Base-by-base conservation (phyloP, 2,797 vertebrate genomes). In the Otus scops region DNA sequence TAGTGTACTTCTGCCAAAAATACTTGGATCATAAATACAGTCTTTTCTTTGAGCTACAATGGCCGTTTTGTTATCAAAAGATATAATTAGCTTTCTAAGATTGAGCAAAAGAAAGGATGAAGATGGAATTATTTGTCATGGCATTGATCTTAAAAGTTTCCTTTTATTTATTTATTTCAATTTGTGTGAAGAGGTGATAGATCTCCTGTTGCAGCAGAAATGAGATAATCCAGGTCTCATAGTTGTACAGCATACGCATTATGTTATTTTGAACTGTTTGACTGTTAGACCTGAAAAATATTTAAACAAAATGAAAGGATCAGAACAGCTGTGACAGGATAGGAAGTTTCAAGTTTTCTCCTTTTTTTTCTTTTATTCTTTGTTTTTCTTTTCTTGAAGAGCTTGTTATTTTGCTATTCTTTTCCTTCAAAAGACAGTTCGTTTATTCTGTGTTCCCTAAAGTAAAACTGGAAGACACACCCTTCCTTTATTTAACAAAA, bases 261-360 rank as follows among this genome's bases (percentile, higher is more conserved):
- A 5, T 70, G 63, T 93, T 89, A 60, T 34, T 67, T 56, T 75
- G 22, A 91, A 38, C 79, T 94, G 83, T 96, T 96, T 96, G 78
- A 90, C 87, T 67, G 32, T 34, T 79, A 48, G 28, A 53, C 77
- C 74, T 78, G 88, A 32, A 39, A 91, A 92, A 30, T 61, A 69
- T 86, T 95, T 89, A 89, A 91, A 95, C 75, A 95, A 54, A 70
- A 85, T 36, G n/a, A 47, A 63, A 30, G 30, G 57, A 56, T 28
- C 69, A 69, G 60, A 65, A 36, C 82, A 96, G 88, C 88, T 94
- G 92, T 51, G 76, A 56, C 38, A 84, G 86, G 65, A n/a, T 39
- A 88, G 69, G 84, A 53, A 64, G 39, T 77, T 82, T 91, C 6
- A 22, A 11, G 27, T 73, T 68, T 43, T 74, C 24, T 76, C 22